Base-by-base conservation (phyloP, 37 sponge, comb jelly and placozoan genomes). In the Chondrosia reniformis region DNA sequence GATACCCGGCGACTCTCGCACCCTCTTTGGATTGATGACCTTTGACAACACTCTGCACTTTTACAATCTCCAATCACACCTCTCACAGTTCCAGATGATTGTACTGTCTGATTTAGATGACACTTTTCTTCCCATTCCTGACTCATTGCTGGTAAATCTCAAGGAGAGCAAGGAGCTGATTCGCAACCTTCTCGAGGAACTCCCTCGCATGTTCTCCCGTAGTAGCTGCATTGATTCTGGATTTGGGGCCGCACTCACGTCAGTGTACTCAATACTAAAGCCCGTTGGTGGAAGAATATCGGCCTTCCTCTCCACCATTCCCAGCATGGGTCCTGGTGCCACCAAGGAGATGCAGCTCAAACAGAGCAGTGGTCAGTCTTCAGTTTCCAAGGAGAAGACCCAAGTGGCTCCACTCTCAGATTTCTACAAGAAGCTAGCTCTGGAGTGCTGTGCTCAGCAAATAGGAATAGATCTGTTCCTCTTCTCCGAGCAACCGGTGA, bases 361-460 rank as follows among this genome's bases (percentile, higher is more conserved):
- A 13, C 6, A 25, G 7, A 30, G 30, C 9, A 44, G 22, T 41
- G 42, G 25, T 33, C 42, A 63, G 39, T 46, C 49, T 2, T 79
- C 57, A 27, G 21, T 61, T 24, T 81, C 72, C 10, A 62, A 90
- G 87, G 81, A 86, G 27, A 80, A 87, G 43, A 40, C 84, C n/a
- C 80, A 81, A 52, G 75, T 95, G 73, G 69, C 91, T 37, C 91
- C 99, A 5, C 58, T 78, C 17, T 81, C 91, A 24, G 99, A 93
- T 83, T 98, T 93, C 84, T 98, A 98, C 90, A 98, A 98, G 91
- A 88, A 81, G 30, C 54, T 95, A 8, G 96, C 99, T 33, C 81
- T 95, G 61, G 99, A 98, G 54, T 95, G 91, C 52, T 89, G 81
- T 22, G 67, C 88, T n/a, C 88, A 98, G 73, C 99, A 98, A 76